Evolutionary conservation across 2,113 vertebrate genomes (phyloP).

Genomic region (Gobius niger): DNA sequence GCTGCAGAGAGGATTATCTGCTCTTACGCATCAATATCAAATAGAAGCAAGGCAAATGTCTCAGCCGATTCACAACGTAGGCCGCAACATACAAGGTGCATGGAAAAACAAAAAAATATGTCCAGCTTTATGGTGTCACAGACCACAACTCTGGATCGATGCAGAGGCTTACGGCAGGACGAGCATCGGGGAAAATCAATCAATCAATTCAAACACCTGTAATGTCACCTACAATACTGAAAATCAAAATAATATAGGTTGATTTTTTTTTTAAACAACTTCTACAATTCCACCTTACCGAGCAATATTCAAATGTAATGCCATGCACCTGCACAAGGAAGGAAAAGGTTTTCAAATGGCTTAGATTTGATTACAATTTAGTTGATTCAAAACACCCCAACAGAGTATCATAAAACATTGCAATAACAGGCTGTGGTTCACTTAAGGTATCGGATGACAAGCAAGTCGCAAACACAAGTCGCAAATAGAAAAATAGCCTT

Average conservation of each 20-base stretch:
- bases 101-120: not conserved
- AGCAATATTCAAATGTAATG: not conserved
- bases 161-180: too few species aligned
- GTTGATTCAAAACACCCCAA: constrained; percentile 3
- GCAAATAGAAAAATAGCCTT: constrained; percentile 61
- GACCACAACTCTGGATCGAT: too few species aligned
- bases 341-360: not conserved
- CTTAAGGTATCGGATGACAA: not conserved
- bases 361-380: not conserved
- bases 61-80: constrained; percentile 18
- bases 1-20: constrained; percentile 6
- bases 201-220: too few species aligned
- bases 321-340: not conserved
- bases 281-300: too few species aligned
- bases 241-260: too few species aligned
- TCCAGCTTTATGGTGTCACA: not conserved
- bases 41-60: constrained; percentile 4
- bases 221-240: too few species aligned
- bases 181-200: too few species aligned
- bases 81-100: constrained; percentile 19
- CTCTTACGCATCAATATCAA: not conserved
- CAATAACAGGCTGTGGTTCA: not conserved
- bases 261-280: not conserved
- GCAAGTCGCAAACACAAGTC: constrained; percentile 59
- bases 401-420: constrained; percentile 8